These are phyloP conservation scores for Pantelozetes paolii DNA, from an alignment of 2,888 invertebrate species.

Conservation along the genomic window DNA sequence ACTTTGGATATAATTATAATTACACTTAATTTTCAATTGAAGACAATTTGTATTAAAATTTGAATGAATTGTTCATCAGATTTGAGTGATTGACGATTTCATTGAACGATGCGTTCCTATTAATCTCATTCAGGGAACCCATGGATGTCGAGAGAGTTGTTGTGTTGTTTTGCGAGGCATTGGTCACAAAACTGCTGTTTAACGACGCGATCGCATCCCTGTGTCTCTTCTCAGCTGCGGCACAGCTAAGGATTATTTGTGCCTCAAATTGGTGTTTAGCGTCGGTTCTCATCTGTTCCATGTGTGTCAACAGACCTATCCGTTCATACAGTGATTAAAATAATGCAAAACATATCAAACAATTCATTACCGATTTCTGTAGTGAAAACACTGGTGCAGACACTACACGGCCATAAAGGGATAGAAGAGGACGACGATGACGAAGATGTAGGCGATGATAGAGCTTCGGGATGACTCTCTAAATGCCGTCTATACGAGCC, in stretches of 20 bases:
- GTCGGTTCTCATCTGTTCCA: constrained; percentile 96
- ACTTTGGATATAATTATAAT: constrained; percentile 29
- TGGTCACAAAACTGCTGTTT: constrained; percentile 24
- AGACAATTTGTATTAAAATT: constrained; percentile 23
- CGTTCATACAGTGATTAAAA: no score
- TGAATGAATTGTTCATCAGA: constrained; percentile 31
- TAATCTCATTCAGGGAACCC: constrained; percentile 27
- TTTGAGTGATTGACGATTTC: constrained; percentile 29
- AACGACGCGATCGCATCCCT: constrained; percentile 41
- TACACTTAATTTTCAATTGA: constrained; percentile 18
- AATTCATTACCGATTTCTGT: constrained; percentile 77
- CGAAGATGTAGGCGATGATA: constrained; percentile 11
- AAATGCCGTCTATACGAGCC: constrained; percentile 86
- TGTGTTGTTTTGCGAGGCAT: neutral
- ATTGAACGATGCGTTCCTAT: constrained; percentile 22
- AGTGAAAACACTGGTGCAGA: constrained; percentile 90
- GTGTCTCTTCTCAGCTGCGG: constrained; percentile 83
- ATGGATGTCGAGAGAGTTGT: constrained; percentile 27
- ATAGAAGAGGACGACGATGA: constrained; percentile 58
- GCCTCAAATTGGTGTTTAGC: constrained; percentile 93
- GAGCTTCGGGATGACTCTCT: constrained; percentile 67
- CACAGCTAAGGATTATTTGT: constrained; percentile 82
- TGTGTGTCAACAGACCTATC: constrained; percentile 81
- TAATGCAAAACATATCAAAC: neutral
- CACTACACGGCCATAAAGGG: constrained; percentile 93